Evolutionary conservation across 2,113 vertebrate species (phyloP).

Genomic region (Zosterops borbonicus): DNA sequence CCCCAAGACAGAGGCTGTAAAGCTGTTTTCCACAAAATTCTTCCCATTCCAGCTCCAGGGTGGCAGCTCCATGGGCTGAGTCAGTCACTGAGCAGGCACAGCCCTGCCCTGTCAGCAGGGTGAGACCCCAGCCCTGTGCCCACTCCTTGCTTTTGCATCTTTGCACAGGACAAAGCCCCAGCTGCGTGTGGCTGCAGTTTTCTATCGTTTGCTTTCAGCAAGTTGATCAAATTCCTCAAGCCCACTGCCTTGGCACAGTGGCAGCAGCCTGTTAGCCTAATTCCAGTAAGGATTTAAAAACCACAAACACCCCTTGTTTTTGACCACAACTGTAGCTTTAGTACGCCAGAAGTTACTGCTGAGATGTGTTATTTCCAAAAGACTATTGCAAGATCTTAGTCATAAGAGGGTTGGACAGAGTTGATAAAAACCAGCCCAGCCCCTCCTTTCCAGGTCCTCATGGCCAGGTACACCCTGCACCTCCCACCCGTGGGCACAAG

Average conservation of each 20-base stretch:
- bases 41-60: not conserved
- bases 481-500: not conserved
- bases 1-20: not conserved
- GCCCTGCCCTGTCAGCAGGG: not conserved
- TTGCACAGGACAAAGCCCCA: not conserved
- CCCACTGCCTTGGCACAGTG: not conserved
- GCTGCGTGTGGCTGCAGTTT: not conserved
- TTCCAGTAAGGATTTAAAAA: constrained; percentile 1
- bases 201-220: not conserved
- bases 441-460: not conserved
- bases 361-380: constrained; percentile 56
- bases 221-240: not conserved
- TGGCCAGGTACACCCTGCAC: not conserved
- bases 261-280: not conserved
- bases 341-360: constrained; percentile 28
- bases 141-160: not conserved
- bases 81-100: not conserved
- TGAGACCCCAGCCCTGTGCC: fast-evolving
- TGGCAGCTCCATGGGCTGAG: not conserved
- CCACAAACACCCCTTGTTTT: not conserved
- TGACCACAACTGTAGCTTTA: not conserved
- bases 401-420: not conserved
- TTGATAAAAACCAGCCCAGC: not conserved
- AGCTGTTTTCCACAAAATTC: not conserved
- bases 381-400: not conserved